Evolutionary conservation across 1,140 invertebrate genomes (phyloP).

Genomic region (Drosophila navojoa): DNA sequence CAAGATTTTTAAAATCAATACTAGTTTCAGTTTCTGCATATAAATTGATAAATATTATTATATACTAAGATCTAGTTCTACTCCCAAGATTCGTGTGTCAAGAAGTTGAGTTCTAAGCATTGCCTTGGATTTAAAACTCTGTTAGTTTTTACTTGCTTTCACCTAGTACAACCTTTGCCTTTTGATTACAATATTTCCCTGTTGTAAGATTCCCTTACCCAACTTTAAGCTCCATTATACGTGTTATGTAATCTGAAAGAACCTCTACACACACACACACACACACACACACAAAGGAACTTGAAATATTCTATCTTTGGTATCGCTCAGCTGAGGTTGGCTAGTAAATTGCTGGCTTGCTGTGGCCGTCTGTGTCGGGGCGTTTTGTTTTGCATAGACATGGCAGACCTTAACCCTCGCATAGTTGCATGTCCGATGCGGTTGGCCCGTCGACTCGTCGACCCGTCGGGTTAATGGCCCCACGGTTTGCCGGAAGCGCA

Average conservation of each 20-base stretch:
- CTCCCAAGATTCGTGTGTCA: too few relatives aligned
- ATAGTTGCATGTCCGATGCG: constrained; percentile 67
- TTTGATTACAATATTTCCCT: too few relatives aligned
- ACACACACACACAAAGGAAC: constrained; percentile 1
- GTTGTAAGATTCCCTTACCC: too few relatives aligned
- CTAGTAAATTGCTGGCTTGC: constrained; percentile 10
- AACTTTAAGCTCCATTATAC: too few relatives aligned
- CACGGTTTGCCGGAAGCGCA: constrained; percentile 59
- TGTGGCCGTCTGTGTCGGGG: neutral
- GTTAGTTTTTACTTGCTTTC: too few relatives aligned
- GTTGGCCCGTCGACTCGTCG: constrained; percentile 15
- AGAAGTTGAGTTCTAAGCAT: too few relatives aligned
- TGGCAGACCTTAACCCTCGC: constrained; percentile 76
- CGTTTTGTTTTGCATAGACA: constrained; percentile 60
- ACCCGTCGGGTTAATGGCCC: constrained; percentile 69
- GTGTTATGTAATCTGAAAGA: neutral
- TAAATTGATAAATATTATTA: too few relatives aligned
- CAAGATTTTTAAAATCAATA: too few relatives aligned
- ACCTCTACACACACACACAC: neutral
- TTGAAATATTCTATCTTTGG: neutral
- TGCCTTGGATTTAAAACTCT: too few relatives aligned
- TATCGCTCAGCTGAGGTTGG: neutral
- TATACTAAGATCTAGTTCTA: too few relatives aligned
- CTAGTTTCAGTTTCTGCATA: too few relatives aligned
- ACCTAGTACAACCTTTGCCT: too few relatives aligned